A percentile compares a stretch with the other conserved stretches of the same genome.
Conservation (phyloP, 2,797 vertebrate species). For the Rhynchonycteris naso region DNA sequence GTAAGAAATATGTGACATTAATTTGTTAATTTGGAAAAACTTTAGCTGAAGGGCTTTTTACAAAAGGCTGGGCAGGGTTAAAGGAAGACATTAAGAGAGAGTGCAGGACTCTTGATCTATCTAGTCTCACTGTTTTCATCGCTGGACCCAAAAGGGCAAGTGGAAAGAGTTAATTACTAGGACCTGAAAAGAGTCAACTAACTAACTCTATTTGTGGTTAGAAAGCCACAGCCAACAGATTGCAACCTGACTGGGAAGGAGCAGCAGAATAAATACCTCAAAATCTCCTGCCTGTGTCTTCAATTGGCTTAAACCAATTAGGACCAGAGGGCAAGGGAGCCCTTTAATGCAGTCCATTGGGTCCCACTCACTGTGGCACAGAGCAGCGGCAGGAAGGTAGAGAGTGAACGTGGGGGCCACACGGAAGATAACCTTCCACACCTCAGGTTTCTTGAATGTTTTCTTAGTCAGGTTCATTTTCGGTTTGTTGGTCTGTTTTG, state of each 20-base stretch:
- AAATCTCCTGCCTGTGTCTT: neutral
- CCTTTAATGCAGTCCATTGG: neutral
- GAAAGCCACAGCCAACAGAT: neutral
- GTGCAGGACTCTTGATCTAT: neutral
- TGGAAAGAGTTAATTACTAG: neutral
- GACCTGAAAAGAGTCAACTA: neutral
- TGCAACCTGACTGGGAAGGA: neutral
- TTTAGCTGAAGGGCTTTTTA: slow-evolving; percentile 22
- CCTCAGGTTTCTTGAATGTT: neutral
- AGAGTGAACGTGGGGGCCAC: neutral
- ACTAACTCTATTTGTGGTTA: neutral
- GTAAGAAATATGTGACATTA: neutral
- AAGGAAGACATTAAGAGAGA: neutral
- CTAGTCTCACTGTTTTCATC: neutral
- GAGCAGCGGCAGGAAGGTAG: neutral
- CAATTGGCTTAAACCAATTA: neutral
- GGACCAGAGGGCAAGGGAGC: neutral
- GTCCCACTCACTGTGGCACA: neutral
- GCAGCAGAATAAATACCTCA: neutral
- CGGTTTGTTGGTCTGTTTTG: neutral
- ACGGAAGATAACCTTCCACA: neutral
- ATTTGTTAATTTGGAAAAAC: slow-evolving; percentile 26
- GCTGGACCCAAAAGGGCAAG: neutral
- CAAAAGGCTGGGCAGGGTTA: neutral
- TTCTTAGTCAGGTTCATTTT: neutral